Evolutionary conservation across 2,888 invertebrate species (phyloP), one percentile per base, ranked within the genome.

Genomic region (Athripsodes cinereus): DNA sequence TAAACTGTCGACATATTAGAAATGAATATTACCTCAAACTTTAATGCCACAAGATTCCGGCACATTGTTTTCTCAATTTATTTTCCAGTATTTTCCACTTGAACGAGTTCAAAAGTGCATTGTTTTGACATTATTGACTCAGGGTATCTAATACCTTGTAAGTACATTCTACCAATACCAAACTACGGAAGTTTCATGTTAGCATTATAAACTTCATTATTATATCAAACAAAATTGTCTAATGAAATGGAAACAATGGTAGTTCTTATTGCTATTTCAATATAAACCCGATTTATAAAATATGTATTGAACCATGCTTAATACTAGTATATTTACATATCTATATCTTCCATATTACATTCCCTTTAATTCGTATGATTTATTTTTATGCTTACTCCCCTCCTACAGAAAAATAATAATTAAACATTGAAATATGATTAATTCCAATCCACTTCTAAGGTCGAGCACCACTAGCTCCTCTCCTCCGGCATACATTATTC

Each of bases 81-180:
- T 58, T 55, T 55, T 22, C 40, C 50, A 34, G 48, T 21, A 51
- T 59, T 62, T 60, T 58, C 60, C 58, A 18, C 55, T 53, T 40
- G 55, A 50, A 47, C 22, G 53, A 46, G 55, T 49, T 53, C 55
- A 55, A 58, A 59, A 63, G 58, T 58, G 63, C 61, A 61, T 63
- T 63, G 63, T 63, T 63, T 63, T 59, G 61, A 59, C 59, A 61
- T 63, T 61, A 63, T 63, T 63, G 63, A 59, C 58, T 61, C 55
- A 16, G 55, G 52, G 49, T 60, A 53, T 59, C 53, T 55, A 47
- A 21, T 20, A 16, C 11, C 11, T 18, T n/a, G 19, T 13, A 3
- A 3, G 40, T 13, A 48, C 48, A 11, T 48, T 18, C 19, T 48
- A 48, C 48, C 20, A 48, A 19, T 11, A n/a, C 40, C 13, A 40